These are phyloP conservation scores for Alentia gelatinosa DNA, from an alignment of 2,888 invertebrate genomes.

Conservation along the genomic window DNA sequence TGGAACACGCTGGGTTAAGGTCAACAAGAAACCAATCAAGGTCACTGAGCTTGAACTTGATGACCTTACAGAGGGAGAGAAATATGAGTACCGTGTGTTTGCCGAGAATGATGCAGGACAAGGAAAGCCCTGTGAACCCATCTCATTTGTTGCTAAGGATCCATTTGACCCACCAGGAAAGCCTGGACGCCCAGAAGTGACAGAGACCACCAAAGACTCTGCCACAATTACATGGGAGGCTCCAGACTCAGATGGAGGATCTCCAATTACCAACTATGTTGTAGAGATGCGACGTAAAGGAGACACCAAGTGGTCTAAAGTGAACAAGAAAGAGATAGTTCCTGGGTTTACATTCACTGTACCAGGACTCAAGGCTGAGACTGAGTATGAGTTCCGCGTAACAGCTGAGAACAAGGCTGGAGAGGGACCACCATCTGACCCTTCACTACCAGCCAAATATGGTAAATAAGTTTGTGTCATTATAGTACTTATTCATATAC, in stretches of 20 bases:
- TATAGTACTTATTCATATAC: no score
- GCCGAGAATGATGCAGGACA: constrained; percentile 79
- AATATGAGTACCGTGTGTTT: constrained; percentile 78
- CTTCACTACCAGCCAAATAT: constrained; percentile 56
- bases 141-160: constrained; percentile 69
- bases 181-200: constrained; percentile 75
- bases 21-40: constrained; percentile 90
- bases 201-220: constrained; percentile 76
- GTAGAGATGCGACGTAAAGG: constrained; percentile 75
- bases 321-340: constrained; percentile 69
- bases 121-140: constrained; percentile 75
- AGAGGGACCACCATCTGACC: constrained; percentile 83
- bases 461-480: no score
- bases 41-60: constrained; percentile 72
- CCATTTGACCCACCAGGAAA: constrained; percentile 75
- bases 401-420: constrained; percentile 94
- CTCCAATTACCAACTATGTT: constrained; percentile 76
- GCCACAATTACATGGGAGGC: constrained; percentile 77
- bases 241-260: constrained; percentile 77
- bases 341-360: constrained; percentile 64
- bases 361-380: constrained; percentile 83
- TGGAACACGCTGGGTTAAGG: constrained; percentile 93
- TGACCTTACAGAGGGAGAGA: constrained; percentile 75
- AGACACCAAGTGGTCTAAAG: constrained; percentile 71
- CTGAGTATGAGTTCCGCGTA: constrained; percentile 94